These are phyloP conservation scores for Pantherophis guttatus DNA, from an alignment of 2,113 vertebrate genomes.

Conservation along the genomic window DNA sequence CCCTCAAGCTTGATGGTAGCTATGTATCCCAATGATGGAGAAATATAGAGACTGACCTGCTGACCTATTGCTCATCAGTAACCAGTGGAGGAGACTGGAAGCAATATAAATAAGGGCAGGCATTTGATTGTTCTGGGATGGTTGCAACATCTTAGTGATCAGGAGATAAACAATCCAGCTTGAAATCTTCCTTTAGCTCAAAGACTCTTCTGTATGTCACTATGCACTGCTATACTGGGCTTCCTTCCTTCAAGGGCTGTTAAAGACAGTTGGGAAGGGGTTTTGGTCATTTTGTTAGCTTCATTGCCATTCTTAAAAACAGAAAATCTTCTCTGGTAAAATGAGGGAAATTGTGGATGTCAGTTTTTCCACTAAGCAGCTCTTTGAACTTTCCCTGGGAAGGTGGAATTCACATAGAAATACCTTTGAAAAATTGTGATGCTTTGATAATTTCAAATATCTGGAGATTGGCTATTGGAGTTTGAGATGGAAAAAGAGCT, in stretches of 20 bases:
- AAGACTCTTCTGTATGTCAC: background rate
- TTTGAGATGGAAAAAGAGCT: background rate
- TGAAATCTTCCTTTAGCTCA: background rate
- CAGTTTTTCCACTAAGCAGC: background rate
- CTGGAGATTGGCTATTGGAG: background rate
- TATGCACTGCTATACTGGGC: background rate
- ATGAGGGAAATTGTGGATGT: background rate
- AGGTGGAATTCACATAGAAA: background rate
- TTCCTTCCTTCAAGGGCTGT: background rate
- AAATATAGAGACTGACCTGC: background rate
- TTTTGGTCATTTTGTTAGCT: background rate
- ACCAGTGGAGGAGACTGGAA: background rate
- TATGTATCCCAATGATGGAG: background rate
- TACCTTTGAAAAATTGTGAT: background rate
- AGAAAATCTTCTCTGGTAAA: constrained; percentile 4
- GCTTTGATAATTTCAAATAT: background rate
- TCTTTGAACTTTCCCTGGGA: background rate
- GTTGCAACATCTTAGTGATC: rapidly evolving
- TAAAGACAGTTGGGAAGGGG: background rate
- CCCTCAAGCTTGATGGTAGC: constrained; percentile 22
- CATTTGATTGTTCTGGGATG: background rate
- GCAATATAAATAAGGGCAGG: rapidly evolving
- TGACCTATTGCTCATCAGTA: background rate
- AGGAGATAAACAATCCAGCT: rapidly evolving
- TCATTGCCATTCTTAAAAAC: background rate